Percentiles rank a stretch among this genome's conserved stretches.
Conservation (phyloP, 2,888 invertebrate species). For the Horisme vitalbata region DNA sequence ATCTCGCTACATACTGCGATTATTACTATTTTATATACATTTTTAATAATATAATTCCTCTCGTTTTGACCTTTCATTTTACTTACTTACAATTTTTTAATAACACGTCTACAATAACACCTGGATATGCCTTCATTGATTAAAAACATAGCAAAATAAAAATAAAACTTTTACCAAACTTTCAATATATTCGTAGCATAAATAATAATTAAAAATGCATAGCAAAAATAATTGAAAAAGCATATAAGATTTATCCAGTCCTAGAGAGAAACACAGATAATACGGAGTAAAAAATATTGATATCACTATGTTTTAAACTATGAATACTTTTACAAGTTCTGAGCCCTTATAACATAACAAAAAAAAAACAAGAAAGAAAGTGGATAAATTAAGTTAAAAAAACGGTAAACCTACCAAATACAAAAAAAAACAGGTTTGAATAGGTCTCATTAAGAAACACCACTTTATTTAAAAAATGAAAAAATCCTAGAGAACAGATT, state of each 20-base stretch:
- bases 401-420: no score
- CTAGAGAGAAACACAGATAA: conserved; percentile 38
- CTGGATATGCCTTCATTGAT: conserved; percentile 68
- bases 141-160: conserved; percentile 34
- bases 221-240: conserved; percentile 68
- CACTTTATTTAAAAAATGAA: no score
- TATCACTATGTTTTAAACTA: conserved; percentile 39
- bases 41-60: conserved; percentile 77
- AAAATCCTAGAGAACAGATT: no score
- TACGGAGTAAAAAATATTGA: conserved; percentile 69
- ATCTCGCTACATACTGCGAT: conserved; percentile 53
- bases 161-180: neutral
- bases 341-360: conserved; percentile 12
- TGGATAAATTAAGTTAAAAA: no score
- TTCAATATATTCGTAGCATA: conserved; percentile 34
- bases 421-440: no score
- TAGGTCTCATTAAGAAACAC: no score
- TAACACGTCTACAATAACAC: conserved; percentile 54
- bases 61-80: conserved; percentile 79
- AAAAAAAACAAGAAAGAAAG: no score
- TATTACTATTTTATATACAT: conserved; percentile 72
- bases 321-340: conserved; percentile 23
- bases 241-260: conserved; percentile 21
- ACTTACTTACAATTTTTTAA: conserved; percentile 64
- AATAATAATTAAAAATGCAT: conserved; percentile 54